Conservation (phyloP, 2,113 vertebrate genomes). For the Periophthalmus modestus region DNA sequence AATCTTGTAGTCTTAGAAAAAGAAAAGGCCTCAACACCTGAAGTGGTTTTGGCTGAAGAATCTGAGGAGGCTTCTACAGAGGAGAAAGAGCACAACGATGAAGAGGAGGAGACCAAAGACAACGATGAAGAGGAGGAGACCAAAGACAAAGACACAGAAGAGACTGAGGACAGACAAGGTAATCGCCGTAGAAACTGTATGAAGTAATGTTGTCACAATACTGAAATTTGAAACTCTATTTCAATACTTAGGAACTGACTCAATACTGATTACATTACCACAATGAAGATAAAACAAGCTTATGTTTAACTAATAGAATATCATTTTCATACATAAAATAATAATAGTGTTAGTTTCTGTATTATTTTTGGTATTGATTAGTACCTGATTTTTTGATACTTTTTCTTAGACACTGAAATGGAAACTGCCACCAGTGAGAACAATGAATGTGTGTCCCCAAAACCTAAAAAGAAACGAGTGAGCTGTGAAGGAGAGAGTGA, state of each 20-base stretch:
- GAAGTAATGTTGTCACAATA: neutral
- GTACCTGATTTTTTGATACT: too few species aligned
- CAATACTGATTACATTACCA: too few species aligned
- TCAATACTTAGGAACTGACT: too few species aligned
- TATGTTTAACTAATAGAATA: too few species aligned
- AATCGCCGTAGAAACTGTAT: neutral
- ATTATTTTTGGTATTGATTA: too few species aligned
- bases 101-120: too few species aligned
- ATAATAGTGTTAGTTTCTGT: too few species aligned
- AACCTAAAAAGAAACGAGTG: neutral
- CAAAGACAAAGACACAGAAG: neutral
- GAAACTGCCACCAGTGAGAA: neutral
- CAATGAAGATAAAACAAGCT: too few species aligned
- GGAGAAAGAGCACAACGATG: neutral
- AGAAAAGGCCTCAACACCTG: neutral
- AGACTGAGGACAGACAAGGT: constrained; percentile 18
- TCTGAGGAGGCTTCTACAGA: neutral
- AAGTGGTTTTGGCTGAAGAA: neutral
- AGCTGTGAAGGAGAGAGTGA: neutral
- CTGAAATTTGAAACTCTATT: too few species aligned
- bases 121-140: neutral
- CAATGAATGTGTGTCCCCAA: neutral
- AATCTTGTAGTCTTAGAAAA: neutral
- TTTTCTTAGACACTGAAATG: constrained; percentile 20
- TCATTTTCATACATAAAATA: too few species aligned